Conservation (phyloP, 2,888 invertebrate genomes). For the Phaonia tiefii region DNA sequence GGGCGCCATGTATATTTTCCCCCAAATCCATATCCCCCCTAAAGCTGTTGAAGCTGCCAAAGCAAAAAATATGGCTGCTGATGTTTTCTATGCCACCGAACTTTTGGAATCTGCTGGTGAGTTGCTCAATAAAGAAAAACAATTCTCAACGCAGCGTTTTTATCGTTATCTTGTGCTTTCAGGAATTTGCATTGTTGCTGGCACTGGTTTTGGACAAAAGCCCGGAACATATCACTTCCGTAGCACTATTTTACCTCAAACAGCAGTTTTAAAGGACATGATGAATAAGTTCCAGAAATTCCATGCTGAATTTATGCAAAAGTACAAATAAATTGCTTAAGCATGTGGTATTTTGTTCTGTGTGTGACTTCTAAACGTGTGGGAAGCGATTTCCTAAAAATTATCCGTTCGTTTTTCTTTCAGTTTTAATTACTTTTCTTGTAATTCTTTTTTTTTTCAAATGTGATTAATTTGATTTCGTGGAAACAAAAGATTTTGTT, state of each 20-base stretch:
- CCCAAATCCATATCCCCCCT: slow-evolving; percentile 89
- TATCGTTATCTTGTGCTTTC: slow-evolving; percentile 56
- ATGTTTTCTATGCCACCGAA: slow-evolving; percentile 95
- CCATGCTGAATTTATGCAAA: slow-evolving; percentile 90
- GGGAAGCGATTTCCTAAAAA: background rate
- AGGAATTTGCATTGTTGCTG: slow-evolving; percentile 97
- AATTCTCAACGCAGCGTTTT: background rate
- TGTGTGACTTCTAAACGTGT: background rate
- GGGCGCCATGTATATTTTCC: slow-evolving; percentile 99
- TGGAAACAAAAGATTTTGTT: slow-evolving; percentile 29
- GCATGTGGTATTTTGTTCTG: too few relatives aligned
- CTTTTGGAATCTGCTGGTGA: slow-evolving; percentile 91
- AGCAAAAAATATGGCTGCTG: slow-evolving; percentile 87
- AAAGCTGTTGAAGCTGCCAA: slow-evolving; percentile 93
- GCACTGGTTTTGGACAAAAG: slow-evolving; percentile 96
- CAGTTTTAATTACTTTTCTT: background rate
- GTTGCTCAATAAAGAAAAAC: slow-evolving; percentile 27
- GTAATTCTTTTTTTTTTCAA: background rate
- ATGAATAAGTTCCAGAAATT: slow-evolving; percentile 90
- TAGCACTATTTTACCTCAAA: slow-evolving; percentile 96
- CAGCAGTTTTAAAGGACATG: slow-evolving; percentile 90
- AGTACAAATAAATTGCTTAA: slow-evolving; percentile 83
- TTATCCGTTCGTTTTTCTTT: background rate
- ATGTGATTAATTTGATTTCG: slow-evolving; percentile 26
- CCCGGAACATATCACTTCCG: slow-evolving; percentile 97